phyloP scores from a whole-genome alignment of 2,888 invertebrate species.

The Drosophila seclusa region DNA sequence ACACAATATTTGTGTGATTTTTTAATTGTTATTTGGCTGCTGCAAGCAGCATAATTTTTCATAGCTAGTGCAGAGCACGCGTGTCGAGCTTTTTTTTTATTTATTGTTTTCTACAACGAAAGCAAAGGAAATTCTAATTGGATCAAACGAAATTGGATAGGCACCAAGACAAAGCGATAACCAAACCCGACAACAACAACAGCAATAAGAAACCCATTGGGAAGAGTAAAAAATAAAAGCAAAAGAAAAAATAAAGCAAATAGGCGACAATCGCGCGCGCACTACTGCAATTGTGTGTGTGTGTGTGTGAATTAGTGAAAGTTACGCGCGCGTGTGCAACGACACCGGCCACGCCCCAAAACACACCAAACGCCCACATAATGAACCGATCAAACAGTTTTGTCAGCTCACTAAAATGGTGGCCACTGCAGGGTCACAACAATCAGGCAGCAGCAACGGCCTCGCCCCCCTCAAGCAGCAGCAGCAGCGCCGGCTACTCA shows the following conservation, averaged over 20 bases:
- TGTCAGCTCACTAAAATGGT: constrained; percentile 84
- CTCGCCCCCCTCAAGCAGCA: constrained; percentile 29
- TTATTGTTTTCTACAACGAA: constrained; percentile 14
- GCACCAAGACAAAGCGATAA: constrained; percentile 28
- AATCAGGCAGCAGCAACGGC: constrained; percentile 61
- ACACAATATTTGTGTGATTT: constrained; percentile 25
- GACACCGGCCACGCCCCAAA: constrained; percentile 27
- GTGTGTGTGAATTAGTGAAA: constrained; percentile 58
- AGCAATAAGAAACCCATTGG: constrained; percentile 25
- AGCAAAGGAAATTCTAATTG: constrained; percentile 34
- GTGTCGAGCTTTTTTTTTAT: constrained; percentile 18
- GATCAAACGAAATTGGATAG: constrained; percentile 19
- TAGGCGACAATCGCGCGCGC: constrained; percentile 40
- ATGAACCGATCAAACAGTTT: constrained; percentile 85
- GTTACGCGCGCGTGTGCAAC: constrained; percentile 61
- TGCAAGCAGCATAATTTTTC: constrained; percentile 24
- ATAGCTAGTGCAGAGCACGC: constrained; percentile 34
- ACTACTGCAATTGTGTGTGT: constrained; percentile 42
- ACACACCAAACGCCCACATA: constrained; percentile 36
- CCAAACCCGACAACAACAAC: background rate
- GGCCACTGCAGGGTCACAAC: constrained; percentile 82
- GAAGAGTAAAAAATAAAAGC: constrained; percentile 15
- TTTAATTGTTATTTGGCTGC: constrained; percentile 15
- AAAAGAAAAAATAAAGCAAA: constrained; percentile 11
- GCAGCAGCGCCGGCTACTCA: constrained; percentile 56